Conservation (phyloP, 2,888 invertebrate genomes). For the Allolobophora icterica region DNA sequence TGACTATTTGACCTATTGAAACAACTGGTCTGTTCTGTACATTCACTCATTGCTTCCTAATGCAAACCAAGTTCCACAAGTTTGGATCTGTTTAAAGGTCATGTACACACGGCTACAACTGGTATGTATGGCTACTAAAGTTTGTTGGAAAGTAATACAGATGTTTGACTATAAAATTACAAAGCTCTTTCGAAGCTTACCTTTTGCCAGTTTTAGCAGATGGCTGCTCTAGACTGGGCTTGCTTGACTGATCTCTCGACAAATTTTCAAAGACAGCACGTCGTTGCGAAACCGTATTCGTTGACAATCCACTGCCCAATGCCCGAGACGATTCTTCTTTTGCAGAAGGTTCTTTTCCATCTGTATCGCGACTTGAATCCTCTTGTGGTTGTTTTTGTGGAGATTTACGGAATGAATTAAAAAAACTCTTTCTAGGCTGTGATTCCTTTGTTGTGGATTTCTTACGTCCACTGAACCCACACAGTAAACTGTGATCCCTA, state of each 20-base stretch:
- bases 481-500: background rate
- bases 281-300: background rate
- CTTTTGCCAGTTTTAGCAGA: background rate
- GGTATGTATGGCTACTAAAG: background rate
- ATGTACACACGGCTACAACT: background rate
- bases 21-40: too few relatives aligned
- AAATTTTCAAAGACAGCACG: background rate
- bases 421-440: too few relatives aligned
- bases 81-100: background rate
- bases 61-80: background rate
- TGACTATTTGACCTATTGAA: too few relatives aligned
- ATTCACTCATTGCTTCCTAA: background rate
- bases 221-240: background rate
- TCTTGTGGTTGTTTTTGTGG: too few relatives aligned
- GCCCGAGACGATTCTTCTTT: too few relatives aligned
- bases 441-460: too few relatives aligned
- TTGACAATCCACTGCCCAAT: too few relatives aligned
- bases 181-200: background rate
- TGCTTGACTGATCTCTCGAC: background rate
- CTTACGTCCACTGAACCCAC: background rate
- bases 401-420: too few relatives aligned
- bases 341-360: background rate
- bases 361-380: too few relatives aligned
- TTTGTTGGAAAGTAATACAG: background rate
- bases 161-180: background rate